A percentile compares a stretch with the other conserved stretches of the same genome.
phyloP scores from a whole-genome alignment of 2,888 invertebrate genomes.

The Pseudoips prasinana region DNA sequence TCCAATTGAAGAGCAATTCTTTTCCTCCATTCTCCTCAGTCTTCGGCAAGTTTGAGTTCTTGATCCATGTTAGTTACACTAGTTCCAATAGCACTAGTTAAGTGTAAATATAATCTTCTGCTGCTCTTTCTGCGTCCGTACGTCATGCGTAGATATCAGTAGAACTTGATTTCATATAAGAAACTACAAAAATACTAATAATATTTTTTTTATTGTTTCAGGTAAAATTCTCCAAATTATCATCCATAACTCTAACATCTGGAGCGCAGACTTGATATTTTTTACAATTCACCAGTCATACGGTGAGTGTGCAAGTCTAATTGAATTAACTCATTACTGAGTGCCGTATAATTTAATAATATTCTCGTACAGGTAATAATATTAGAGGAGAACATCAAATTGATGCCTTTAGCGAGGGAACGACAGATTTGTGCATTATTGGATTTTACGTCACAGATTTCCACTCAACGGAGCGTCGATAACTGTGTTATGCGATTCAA shows the following conservation, averaged over 20 bases:
- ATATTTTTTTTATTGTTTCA: conserved; percentile 29
- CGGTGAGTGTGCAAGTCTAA: conserved; percentile 25
- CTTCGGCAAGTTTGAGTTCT: no score
- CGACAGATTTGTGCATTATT: conserved; percentile 12
- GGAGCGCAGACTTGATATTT: conserved; percentile 12
- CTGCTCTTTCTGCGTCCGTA: no score
- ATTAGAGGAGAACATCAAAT: conserved; percentile 6
- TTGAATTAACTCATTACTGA: conserved; percentile 42
- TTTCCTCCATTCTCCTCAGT: no score
- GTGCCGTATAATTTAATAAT: conserved; percentile 48
- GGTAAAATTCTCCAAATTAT: conserved; percentile 22
- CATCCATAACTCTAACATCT: neutral
- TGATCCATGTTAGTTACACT: no score
- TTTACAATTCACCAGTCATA: conserved; percentile 13
- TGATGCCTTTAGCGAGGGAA: conserved; percentile 9
- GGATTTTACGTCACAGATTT: conserved; percentile 7
- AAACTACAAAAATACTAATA: no score
- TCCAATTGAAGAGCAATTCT: no score
- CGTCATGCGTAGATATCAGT: no score
- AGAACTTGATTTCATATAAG: no score
- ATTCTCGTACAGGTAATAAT: conserved; percentile 7
- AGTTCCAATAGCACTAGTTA: no score
- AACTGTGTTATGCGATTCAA: conserved; percentile 7
- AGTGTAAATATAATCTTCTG: no score
- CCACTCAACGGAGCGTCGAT: neutral